A percentile compares a stretch with the other conserved stretches of the same genome.
Conservation (phyloP, 2,888 invertebrate species). For the Ecliptopera silaceata region DNA sequence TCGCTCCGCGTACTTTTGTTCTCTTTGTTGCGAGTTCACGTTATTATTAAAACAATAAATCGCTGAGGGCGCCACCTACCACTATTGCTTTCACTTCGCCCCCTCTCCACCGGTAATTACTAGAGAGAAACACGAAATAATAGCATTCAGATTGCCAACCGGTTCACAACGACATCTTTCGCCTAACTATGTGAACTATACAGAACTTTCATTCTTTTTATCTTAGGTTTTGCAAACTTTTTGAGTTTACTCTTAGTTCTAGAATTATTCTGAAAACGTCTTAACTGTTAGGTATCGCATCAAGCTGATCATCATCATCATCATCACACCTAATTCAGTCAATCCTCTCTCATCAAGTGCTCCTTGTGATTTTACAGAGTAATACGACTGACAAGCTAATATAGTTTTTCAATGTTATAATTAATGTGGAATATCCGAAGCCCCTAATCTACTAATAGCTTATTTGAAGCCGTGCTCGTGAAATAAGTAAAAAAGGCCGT, state of each 20-base stretch:
- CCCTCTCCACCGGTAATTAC: conserved; percentile 48
- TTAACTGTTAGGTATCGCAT: no score
- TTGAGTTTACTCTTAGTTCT: no score
- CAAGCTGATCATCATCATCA: no score
- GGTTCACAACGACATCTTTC: conserved; percentile 22
- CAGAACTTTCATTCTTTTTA: no score
- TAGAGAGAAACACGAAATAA: conserved; percentile 47
- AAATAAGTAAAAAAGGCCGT: conserved; percentile 4
- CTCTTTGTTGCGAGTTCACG: conserved; percentile 80
- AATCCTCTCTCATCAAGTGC: no score
- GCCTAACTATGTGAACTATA: conserved; percentile 17
- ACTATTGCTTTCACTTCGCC: conserved; percentile 77
- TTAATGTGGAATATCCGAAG: not conserved
- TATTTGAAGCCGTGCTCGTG: conserved; percentile 8
- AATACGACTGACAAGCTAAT: no score
- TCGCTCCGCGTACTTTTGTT: conserved; percentile 67
- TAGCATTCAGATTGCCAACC: conserved; percentile 51
- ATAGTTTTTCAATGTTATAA: not conserved
- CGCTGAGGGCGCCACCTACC: conserved; percentile 79
- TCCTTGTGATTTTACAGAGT: no score
- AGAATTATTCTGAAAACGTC: no score
- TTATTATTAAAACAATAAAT: conserved; percentile 84
- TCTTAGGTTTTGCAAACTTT: no score
- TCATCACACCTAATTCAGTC: no score
- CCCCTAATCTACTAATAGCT: conserved; percentile 23